Conservation (phyloP, 1,140 invertebrate genomes). For the Calycopis cecrops region DNA sequence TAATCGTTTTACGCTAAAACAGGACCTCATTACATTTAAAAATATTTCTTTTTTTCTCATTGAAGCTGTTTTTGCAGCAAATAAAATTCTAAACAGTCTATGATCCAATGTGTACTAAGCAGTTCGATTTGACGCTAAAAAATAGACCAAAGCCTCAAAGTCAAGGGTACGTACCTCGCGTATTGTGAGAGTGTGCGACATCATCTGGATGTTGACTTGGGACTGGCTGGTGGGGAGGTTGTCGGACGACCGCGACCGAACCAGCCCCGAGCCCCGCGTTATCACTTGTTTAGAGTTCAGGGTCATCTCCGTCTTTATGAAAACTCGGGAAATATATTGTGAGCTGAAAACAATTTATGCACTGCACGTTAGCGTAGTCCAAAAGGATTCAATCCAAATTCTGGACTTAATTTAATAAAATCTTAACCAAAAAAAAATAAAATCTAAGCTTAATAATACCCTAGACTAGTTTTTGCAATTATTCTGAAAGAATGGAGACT, state of each 20-base stretch:
- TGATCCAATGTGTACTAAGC: neutral
- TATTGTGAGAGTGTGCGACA: slow-evolving; percentile 93
- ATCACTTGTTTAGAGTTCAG: slow-evolving; percentile 87
- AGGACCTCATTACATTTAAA: slow-evolving; percentile 32
- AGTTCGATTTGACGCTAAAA: neutral
- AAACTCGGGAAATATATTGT: slow-evolving; percentile 92
- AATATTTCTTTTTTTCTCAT: neutral
- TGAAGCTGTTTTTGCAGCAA: slow-evolving; percentile 4
- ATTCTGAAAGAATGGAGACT: too few species aligned
- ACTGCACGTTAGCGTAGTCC: neutral
- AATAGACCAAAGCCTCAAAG: too few species aligned
- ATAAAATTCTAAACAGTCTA: slow-evolving; percentile 3
- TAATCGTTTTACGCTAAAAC: slow-evolving; percentile 30
- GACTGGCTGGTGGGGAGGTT: slow-evolving; percentile 93
- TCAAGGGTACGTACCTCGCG: slow-evolving; percentile 82
- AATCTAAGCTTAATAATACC: too few species aligned
- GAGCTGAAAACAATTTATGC: slow-evolving; percentile 76
- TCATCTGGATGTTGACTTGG: slow-evolving; percentile 94
- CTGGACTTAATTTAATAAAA: too few species aligned
- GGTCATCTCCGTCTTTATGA: slow-evolving; percentile 94
- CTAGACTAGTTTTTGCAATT: too few species aligned
- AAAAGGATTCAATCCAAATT: neutral
- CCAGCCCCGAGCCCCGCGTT: slow-evolving; percentile 81
- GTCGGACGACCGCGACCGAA: slow-evolving; percentile 87
- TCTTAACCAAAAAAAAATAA: too few species aligned